Conservation (phyloP, 1,140 invertebrate genomes). For the Cydia splendana region DNA sequence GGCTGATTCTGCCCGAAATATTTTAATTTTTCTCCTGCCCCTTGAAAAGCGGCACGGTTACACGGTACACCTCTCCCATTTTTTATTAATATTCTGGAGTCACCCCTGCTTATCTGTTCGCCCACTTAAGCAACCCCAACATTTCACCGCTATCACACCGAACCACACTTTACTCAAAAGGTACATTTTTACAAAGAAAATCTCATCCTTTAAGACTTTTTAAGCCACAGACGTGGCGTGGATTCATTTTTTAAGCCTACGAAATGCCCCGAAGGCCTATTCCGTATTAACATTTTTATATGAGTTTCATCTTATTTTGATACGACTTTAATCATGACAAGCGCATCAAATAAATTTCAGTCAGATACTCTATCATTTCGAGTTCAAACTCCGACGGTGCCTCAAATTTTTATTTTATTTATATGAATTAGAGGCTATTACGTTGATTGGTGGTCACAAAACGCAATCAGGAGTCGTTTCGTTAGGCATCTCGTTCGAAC, state of each 20-base stretch:
- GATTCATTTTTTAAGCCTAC: not conserved
- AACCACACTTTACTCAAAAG: not conserved
- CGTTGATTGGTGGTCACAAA: no score
- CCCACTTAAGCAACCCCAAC: conserved; percentile 8
- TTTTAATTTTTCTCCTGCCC: not conserved
- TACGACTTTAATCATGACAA: no score
- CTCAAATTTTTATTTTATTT: no score
- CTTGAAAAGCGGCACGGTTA: not conserved
- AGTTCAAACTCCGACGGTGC: no score
- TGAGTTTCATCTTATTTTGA: no score
- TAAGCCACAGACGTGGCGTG: not conserved
- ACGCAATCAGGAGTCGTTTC: no score
- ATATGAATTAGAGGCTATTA: no score
- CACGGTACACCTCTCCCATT: not conserved
- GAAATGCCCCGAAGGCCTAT: not conserved
- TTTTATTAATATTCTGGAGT: conserved; percentile 7
- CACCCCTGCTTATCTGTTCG: conserved; percentile 14
- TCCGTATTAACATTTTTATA: no score
- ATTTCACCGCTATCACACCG: conserved; percentile 14
- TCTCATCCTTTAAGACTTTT: not conserved
- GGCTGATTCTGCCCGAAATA: no score
- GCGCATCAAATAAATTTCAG: no score
- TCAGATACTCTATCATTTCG: no score
- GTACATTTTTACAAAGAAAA: not conserved
- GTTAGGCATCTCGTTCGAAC: no score